Conservation (phyloP, 2,113 vertebrate species). For the Sapayoa aenigma region DNA sequence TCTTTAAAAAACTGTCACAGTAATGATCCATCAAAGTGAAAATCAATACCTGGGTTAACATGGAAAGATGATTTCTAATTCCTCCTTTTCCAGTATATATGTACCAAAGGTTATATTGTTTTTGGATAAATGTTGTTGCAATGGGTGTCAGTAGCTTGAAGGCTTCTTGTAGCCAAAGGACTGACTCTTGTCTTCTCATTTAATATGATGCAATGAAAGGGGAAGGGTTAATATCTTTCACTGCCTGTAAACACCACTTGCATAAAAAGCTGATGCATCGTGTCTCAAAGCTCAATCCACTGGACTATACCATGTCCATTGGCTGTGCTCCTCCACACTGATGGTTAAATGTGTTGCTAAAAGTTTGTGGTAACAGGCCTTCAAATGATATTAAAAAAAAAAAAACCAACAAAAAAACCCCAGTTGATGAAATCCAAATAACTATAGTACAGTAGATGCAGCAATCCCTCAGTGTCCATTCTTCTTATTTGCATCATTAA, state of each 20-base stretch:
- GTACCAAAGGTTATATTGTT: neutral
- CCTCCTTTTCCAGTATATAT: neutral
- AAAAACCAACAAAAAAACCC: neutral
- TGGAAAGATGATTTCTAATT: neutral
- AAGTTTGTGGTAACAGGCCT: neutral
- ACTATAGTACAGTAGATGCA: constrained; percentile 59
- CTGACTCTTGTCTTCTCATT: neutral
- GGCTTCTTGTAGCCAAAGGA: neutral
- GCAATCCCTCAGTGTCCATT: constrained; percentile 66
- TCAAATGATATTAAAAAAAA: neutral
- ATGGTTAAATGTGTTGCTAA: neutral
- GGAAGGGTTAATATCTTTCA: neutral
- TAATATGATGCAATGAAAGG: neutral
- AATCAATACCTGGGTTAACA: neutral
- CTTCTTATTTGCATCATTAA: constrained; percentile 71
- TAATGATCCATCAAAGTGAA: neutral
- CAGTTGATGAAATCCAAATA: constrained; percentile 58
- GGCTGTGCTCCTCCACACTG: neutral
- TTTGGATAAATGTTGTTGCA: neutral
- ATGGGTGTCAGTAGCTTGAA: neutral
- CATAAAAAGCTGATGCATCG: neutral
- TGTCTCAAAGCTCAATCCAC: neutral
- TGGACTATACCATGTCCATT: neutral
- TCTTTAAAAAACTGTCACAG: neutral
- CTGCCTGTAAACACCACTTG: neutral